phyloP scores from a whole-genome alignment of 2,888 invertebrate species.

The Hydropsyche betteni region DNA sequence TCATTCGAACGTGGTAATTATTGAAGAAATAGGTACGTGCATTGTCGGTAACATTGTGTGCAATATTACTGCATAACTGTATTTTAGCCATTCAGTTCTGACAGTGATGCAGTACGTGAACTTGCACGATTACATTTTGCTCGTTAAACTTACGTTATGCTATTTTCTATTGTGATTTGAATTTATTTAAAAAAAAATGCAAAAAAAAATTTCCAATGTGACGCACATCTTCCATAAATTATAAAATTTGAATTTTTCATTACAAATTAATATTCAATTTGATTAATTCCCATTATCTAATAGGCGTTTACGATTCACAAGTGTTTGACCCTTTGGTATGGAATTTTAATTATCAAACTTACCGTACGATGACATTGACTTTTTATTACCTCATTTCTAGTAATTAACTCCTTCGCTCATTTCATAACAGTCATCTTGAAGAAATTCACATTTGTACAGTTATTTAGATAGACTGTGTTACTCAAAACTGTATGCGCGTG shows the following conservation, averaged over 20 bases:
- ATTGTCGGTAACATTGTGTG: constrained; percentile 3
- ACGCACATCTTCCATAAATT: too few relatives aligned
- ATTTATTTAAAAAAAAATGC: too few relatives aligned
- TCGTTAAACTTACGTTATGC: not conserved
- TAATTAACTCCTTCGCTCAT: not conserved
- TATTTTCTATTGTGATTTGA: too few relatives aligned
- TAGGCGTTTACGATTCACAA: too few relatives aligned
- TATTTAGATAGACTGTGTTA: not conserved
- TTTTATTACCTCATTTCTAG: constrained; percentile 9
- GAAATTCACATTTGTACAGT: constrained; percentile 1
- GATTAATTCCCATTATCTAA: too few relatives aligned
- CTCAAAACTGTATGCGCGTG: not conserved
- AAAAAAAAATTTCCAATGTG: too few relatives aligned
- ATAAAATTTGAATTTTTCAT: too few relatives aligned
- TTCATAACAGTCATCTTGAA: not conserved
- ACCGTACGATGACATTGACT: not conserved
- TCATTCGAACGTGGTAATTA: too few relatives aligned
- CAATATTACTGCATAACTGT: constrained; percentile 21
- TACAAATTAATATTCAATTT: too few relatives aligned
- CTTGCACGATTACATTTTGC: not conserved
- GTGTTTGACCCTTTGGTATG: not conserved
- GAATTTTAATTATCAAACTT: constrained; percentile 2
- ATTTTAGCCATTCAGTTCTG: not conserved
- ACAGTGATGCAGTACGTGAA: not conserved
- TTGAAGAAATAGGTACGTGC: too few relatives aligned